Conservation (phyloP, 2,113 vertebrate species). For the Shinisaurus crocodilurus region DNA sequence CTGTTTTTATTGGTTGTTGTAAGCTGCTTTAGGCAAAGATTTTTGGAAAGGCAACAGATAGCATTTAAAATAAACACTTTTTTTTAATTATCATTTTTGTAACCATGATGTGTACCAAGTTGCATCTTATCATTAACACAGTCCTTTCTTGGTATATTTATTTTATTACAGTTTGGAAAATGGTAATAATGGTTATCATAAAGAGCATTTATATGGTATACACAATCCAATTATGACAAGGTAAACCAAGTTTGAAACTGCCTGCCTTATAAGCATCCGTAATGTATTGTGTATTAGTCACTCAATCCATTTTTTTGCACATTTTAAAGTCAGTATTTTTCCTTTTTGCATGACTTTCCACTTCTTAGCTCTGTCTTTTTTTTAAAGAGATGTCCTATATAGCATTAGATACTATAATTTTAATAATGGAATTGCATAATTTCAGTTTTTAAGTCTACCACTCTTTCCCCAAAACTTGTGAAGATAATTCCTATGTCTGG, state of each 20-base stretch:
- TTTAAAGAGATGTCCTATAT: neutral
- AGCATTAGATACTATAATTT: neutral
- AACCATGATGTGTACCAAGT: conserved; percentile 48
- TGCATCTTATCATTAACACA: conserved; percentile 64
- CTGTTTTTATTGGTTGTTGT: neutral
- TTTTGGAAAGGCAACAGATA: conserved; percentile 1
- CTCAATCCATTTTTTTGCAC: conserved; percentile 49
- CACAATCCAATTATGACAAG: conserved; percentile 90
- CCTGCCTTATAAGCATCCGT: conserved; percentile 64
- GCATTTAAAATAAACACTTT: conserved; percentile 10
- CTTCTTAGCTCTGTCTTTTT: conserved; percentile 16
- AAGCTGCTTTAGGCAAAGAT: neutral
- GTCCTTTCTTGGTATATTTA: conserved; percentile 79
- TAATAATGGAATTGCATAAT: conserved; percentile 31
- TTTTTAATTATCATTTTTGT: conserved; percentile 58
- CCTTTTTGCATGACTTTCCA: conserved; percentile 57
- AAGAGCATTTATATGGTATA: conserved; percentile 89
- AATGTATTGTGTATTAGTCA: conserved; percentile 15
- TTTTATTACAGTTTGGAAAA: conserved; percentile 95
- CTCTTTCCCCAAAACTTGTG: neutral
- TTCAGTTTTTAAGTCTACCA: neutral
- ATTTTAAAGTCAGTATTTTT: conserved; percentile 21
- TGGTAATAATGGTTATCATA: conserved; percentile 99
- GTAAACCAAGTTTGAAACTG: conserved; percentile 80
- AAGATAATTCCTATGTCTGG: neutral